Percentiles rank a stretch among this genome's conserved stretches.
These are phyloP conservation scores for Micrastur ruficollis DNA, from an alignment of 2,797 vertebrate genomes.

Conservation along the genomic window DNA sequence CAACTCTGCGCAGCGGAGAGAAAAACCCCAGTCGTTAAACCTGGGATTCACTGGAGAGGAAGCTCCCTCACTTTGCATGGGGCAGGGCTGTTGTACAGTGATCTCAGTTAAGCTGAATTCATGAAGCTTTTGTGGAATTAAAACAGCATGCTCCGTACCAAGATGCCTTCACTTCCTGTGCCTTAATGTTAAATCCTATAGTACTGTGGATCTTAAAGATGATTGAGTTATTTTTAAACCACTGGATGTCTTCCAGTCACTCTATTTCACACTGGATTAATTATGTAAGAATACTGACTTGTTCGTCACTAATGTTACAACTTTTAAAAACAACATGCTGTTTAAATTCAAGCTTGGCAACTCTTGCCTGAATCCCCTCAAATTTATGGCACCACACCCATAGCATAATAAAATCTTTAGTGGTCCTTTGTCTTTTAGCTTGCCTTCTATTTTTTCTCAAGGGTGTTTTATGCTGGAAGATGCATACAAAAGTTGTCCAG, in stretches of 20 bases:
- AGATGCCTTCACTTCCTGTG: conserved; percentile 74
- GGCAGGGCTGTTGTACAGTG: neutral
- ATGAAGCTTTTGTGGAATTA: conserved; percentile 49
- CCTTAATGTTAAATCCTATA: conserved; percentile 77
- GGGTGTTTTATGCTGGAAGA: conserved; percentile 86
- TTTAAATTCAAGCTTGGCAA: conserved; percentile 87
- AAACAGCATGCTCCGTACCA: conserved; percentile 52
- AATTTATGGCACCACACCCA: conserved; percentile 86
- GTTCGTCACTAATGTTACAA: conserved; percentile 80
- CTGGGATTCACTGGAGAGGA: neutral
- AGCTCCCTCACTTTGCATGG: neutral
- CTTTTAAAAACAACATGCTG: conserved; percentile 85
- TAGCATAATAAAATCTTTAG: conserved; percentile 83
- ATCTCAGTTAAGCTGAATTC: conserved; percentile 11
- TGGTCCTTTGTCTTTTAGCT: conserved; percentile 82
- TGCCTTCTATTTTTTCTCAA: conserved; percentile 81
- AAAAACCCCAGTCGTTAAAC: neutral
- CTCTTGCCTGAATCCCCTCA: conserved; percentile 76
- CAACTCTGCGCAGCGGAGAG: neutral
- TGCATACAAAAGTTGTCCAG: conserved; percentile 86
- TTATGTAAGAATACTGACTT: conserved; percentile 83
- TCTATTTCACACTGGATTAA: conserved; percentile 84
- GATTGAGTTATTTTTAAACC: conserved; percentile 83
- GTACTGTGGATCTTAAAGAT: conserved; percentile 74
- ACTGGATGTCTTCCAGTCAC: conserved; percentile 77